Evolutionary conservation across 1,140 invertebrate genomes (phyloP).

Genomic region (Cydia pomonella): DNA sequence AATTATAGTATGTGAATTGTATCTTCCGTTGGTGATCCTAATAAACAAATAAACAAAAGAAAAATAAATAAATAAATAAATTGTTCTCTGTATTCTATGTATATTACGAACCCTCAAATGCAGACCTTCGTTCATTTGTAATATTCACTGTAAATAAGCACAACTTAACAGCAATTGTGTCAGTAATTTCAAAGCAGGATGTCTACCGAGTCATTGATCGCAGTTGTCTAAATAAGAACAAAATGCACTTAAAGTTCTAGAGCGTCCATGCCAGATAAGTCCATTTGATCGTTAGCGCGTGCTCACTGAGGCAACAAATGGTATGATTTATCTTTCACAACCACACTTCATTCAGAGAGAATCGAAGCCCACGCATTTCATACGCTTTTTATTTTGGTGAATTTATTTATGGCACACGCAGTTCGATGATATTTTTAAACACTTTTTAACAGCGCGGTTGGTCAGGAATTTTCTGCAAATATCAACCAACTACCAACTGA

Average conservation of each 20-base stretch:
- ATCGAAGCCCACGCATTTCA: constrained; percentile 13
- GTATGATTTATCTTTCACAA: constrained; percentile 18
- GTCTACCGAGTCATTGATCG: constrained; percentile 10
- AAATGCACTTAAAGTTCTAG: not conserved
- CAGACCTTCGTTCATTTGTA: not conserved
- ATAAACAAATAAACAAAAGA: too few relatives aligned
- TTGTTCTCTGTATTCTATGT: not conserved
- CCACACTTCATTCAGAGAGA: not conserved
- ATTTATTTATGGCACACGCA: not conserved
- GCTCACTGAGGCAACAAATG: constrained; percentile 24
- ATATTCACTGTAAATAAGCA: not conserved
- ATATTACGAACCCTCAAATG: not conserved
- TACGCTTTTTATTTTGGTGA: not conserved
- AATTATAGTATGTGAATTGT: too few relatives aligned
- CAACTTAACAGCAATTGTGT: constrained; percentile 10
- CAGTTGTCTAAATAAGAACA: not conserved
- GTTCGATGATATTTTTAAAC: not conserved
- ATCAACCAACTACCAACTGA: not conserved
- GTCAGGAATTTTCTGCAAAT: not conserved
- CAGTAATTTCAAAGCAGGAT: constrained; percentile 26
- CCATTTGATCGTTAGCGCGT: not conserved
- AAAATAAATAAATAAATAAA: too few relatives aligned
- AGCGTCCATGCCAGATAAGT: not conserved
- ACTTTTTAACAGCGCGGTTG: not conserved
- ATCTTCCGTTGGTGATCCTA: too few relatives aligned